These are phyloP conservation scores for Myanophis thanlyinensis DNA, from an alignment of 2,113 vertebrate genomes.

Conservation along the genomic window DNA sequence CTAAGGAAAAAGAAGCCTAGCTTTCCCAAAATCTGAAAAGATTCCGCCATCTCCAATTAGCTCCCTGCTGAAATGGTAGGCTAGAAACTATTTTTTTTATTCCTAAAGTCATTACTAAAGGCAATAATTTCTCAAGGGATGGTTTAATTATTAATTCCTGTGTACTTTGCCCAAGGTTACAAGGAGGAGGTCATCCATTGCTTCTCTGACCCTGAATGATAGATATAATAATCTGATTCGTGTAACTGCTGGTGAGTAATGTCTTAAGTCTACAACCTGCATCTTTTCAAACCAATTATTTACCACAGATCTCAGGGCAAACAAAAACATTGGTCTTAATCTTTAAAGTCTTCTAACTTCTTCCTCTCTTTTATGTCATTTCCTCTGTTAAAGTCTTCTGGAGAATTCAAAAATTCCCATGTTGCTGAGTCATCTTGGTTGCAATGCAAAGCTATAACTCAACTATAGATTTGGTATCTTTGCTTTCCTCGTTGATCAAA, in stretches of 20 bases:
- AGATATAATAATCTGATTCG: not conserved
- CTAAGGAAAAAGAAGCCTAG: not conserved
- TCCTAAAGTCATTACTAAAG: not conserved
- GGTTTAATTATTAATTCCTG: not conserved
- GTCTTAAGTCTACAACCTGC: not conserved
- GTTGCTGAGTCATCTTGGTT: not conserved
- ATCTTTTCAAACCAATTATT: not conserved
- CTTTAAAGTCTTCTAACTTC: not conserved
- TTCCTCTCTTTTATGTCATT: not conserved
- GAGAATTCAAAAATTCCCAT: not conserved
- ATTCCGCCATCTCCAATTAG: not conserved
- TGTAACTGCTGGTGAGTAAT: not conserved
- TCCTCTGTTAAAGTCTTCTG: not conserved
- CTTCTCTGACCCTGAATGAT: not conserved
- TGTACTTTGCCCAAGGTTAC: not conserved
- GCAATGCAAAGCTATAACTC: not conserved
- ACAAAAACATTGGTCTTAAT: not conserved
- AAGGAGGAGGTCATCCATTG: not conserved
- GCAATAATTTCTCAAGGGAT: not conserved
- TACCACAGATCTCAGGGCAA: not conserved
- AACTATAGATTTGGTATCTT: not conserved
- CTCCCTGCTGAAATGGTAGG: not conserved
- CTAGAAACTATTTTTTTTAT: not conserved
- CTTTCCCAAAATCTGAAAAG: not conserved
- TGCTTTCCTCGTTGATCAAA: not conserved